Percentiles rank a stretch among this genome's conserved stretches.
Evolutionary conservation across 1,140 invertebrate species (phyloP).

Genomic region (Coptotermes formosanus): DNA sequence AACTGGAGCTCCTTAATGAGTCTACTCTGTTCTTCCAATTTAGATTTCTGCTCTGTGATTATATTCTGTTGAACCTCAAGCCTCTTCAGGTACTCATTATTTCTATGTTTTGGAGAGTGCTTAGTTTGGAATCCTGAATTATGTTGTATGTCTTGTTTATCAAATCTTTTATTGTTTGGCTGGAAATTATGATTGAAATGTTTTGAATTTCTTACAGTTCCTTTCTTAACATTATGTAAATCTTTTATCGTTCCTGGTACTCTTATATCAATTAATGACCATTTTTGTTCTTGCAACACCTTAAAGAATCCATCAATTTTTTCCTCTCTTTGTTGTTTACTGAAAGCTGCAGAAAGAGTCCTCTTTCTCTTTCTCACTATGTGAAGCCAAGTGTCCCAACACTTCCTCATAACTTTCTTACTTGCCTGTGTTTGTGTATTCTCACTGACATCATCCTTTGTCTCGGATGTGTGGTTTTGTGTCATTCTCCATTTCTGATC

Average conservation of each 20-base stretch:
- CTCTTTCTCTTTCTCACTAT: background rate
- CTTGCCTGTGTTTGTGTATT: background rate
- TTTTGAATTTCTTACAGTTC: background rate
- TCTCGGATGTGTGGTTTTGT: background rate
- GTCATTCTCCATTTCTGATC: background rate
- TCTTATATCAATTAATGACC: background rate
- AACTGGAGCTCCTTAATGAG: constrained; percentile 24
- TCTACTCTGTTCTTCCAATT: constrained; percentile 23
- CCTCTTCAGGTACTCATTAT: background rate
- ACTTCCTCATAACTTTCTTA: constrained; percentile 10
- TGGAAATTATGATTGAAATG: background rate
- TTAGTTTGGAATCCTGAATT: background rate
- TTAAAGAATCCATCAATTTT: constrained; percentile 23
- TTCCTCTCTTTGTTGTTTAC: background rate
- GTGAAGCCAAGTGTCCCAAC: background rate
- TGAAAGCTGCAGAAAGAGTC: background rate
- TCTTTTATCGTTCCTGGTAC: background rate
- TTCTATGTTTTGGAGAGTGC: background rate
- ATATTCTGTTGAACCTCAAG: constrained; percentile 20
- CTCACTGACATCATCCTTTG: background rate
- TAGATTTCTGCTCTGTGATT: constrained; percentile 25
- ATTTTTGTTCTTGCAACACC: constrained; percentile 4
- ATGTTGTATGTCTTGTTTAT: background rate
- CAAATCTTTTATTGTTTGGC: background rate
- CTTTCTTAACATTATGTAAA: background rate